Conservation (phyloP, 2,888 invertebrate genomes). For the Stenodera caucasica region DNA sequence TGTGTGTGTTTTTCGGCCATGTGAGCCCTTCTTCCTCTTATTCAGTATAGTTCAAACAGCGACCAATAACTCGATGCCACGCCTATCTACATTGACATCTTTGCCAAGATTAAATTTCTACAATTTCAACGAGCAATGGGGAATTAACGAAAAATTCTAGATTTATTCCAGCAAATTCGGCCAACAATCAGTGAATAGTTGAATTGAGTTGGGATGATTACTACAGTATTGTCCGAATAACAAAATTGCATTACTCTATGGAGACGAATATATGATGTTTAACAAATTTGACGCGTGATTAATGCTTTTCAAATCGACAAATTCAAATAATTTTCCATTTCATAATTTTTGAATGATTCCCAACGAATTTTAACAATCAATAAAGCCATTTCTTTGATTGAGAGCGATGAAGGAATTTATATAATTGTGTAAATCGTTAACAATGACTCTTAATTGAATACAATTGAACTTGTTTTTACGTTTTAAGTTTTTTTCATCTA, state of each 20-base stretch:
- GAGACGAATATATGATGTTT: too few species aligned
- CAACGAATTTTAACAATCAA: too few species aligned
- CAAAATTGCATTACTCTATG: too few species aligned
- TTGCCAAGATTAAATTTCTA: slow-evolving; percentile 5
- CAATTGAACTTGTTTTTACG: neutral
- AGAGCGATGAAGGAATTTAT: too few species aligned
- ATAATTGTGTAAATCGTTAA: neutral
- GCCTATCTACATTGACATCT: slow-evolving; percentile 4
- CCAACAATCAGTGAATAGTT: too few species aligned
- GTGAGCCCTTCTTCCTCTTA: neutral
- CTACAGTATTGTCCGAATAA: too few species aligned
- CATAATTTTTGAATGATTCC: too few species aligned
- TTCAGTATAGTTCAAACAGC: neutral
- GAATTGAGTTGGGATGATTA: too few species aligned
- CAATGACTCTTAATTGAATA: neutral
- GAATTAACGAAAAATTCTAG: neutral
- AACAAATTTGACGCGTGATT: neutral
- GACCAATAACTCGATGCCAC: slow-evolving; percentile 2
- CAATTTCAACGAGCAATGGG: neutral
- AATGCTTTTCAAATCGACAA: neutral
- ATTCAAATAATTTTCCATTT: neutral
- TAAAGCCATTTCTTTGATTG: too few species aligned
- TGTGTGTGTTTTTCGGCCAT: too few species aligned
- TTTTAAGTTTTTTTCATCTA: too few species aligned
- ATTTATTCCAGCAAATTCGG: too few species aligned